Conservation (phyloP, 2,888 invertebrate species). For the Melinaea marsaeus region DNA sequence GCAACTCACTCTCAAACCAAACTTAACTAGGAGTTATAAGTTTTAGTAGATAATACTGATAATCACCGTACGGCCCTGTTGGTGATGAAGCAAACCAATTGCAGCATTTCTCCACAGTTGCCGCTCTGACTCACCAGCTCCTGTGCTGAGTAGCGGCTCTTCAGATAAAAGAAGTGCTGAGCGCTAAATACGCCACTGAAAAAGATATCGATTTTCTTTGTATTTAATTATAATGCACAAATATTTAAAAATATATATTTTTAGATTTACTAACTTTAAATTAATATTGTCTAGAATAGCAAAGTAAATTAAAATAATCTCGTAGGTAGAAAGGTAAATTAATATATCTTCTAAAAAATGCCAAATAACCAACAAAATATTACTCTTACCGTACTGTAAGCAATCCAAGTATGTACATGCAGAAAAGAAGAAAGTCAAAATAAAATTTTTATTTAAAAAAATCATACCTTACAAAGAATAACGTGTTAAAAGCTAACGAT, state of each 20-base stretch:
- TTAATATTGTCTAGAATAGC: no score
- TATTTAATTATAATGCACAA: neutral
- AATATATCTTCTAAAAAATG: neutral
- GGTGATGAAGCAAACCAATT: slow-evolving; percentile 71
- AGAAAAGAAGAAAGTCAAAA: neutral
- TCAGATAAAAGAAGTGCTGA: slow-evolving; percentile 79
- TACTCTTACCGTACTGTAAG: neutral
- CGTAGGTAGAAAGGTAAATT: no score
- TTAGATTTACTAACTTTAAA: no score
- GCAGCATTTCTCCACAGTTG: slow-evolving; percentile 66
- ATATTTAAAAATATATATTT: no score
- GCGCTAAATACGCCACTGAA: slow-evolving; percentile 79
- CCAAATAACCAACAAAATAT: slow-evolving; percentile 1
- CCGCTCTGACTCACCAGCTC: slow-evolving; percentile 67
- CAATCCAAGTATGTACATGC: neutral
- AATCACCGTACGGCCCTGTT: slow-evolving; percentile 78
- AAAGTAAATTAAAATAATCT: no score
- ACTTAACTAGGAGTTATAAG: no score
- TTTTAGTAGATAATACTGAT: no score
- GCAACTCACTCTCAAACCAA: no score
- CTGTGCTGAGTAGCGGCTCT: slow-evolving; percentile 66
- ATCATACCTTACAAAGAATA: slow-evolving; percentile 80
- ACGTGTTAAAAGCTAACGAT: slow-evolving; percentile 78
- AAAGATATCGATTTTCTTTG: neutral
- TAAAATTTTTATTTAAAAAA: neutral